phyloP scores from a whole-genome alignment of 1,140 invertebrate species.

The Scaptomyza montana region DNA sequence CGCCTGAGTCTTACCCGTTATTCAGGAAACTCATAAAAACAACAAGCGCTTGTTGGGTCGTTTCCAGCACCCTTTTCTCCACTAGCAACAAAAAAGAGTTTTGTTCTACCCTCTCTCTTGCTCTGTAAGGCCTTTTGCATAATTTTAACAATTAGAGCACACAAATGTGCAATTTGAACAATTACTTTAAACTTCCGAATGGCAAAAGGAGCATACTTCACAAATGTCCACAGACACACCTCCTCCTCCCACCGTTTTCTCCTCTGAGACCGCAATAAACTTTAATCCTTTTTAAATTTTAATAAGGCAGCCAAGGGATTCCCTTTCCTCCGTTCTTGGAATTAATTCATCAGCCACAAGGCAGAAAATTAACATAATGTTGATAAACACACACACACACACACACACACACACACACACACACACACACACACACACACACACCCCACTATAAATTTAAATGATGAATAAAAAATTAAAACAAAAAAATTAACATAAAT shows the following conservation, averaged over 20 bases:
- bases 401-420: no score
- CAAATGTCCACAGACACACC: background rate
- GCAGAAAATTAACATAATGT: constrained; percentile 53
- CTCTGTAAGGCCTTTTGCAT: constrained; percentile 40
- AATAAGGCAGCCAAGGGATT: constrained; percentile 47
- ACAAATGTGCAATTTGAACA: constrained; percentile 60
- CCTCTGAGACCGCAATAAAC: constrained; percentile 28
- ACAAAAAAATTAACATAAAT: constrained; percentile 10
- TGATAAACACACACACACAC: constrained; percentile 16
- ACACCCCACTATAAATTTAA: no score
- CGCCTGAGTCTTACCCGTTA: background rate
- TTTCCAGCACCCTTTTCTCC: constrained; percentile 20
- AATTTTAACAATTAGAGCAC: constrained; percentile 62
- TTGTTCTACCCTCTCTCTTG: constrained; percentile 8
- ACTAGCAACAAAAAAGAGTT: constrained; percentile 20
- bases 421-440: no score
- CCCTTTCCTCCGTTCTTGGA: background rate
- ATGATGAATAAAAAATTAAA: constrained; percentile 18
- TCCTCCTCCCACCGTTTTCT: constrained; percentile 8
- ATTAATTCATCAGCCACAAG: constrained; percentile 50
- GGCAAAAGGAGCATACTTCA: constrained; percentile 49
- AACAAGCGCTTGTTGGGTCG: constrained; percentile 37
- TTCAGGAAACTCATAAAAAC: constrained; percentile 37
- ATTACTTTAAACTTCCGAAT: constrained; percentile 61
- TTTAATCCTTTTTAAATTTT: constrained; percentile 66